phyloP scores from a whole-genome alignment of 2,888 invertebrate species.

The Harmothoe impar region DNA sequence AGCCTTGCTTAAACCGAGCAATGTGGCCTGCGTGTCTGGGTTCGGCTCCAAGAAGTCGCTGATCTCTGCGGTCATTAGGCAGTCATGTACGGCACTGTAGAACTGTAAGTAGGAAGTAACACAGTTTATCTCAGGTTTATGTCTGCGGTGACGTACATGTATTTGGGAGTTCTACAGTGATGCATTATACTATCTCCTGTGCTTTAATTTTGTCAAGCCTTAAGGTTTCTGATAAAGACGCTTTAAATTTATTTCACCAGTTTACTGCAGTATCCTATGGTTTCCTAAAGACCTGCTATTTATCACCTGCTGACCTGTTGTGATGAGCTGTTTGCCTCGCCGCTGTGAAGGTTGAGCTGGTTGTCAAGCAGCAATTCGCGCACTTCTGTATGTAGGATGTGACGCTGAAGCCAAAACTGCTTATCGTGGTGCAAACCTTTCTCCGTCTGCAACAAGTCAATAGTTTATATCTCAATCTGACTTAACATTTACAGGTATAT shows the following conservation, averaged over 20 bases:
- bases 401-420: slow-evolving; percentile 76
- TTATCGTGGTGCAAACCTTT: slow-evolving; percentile 75
- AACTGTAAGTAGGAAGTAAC: slow-evolving; percentile 72
- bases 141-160: no score
- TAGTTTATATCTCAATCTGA: not conserved
- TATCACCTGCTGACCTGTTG: slow-evolving; percentile 47
- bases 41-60: slow-evolving; percentile 78
- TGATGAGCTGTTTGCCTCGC: not conserved
- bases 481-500: not conserved
- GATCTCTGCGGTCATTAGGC: slow-evolving; percentile 77
- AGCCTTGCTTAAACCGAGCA: slow-evolving; percentile 76
- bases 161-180: no score
- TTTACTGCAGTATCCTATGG: no score
- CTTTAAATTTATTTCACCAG: no score
- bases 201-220: no score
- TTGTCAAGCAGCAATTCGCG: slow-evolving; percentile 76
- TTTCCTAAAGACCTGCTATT: no score
- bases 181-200: no score
- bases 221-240: no score
- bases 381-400: slow-evolving; percentile 76
- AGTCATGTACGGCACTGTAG: slow-evolving; percentile 76
- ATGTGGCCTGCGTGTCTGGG: slow-evolving; percentile 73
- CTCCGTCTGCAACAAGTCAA: slow-evolving; percentile 73
- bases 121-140: no score
- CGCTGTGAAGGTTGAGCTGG: slow-evolving; percentile 70